Percentiles rank a stretch among this genome's conserved stretches.
phyloP scores from a whole-genome alignment of 2,888 invertebrate genomes.

The Troilus luridus region DNA sequence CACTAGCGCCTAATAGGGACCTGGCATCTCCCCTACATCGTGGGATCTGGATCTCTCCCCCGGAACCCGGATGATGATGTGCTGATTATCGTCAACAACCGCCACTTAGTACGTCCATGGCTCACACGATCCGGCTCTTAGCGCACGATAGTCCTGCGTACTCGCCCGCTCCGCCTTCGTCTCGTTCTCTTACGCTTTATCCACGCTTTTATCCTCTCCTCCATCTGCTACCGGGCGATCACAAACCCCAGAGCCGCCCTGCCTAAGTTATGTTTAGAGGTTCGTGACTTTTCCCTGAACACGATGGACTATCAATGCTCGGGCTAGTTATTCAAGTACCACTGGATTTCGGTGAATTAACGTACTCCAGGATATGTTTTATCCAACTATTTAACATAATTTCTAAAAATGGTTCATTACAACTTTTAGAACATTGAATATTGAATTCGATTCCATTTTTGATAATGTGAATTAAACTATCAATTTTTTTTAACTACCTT shows the following conservation, averaged over 20 bases:
- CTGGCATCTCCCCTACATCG: slow-evolving; percentile 34
- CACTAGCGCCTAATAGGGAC: slow-evolving; percentile 20
- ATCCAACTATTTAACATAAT: no score
- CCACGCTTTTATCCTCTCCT: slow-evolving; percentile 39
- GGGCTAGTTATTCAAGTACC: background rate
- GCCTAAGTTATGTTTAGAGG: background rate
- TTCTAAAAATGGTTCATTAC: no score
- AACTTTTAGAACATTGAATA: no score
- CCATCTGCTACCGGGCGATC: slow-evolving; percentile 38
- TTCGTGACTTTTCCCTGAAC: slow-evolving; percentile 7
- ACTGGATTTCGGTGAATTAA: background rate
- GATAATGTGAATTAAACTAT: no score
- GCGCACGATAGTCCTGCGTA: slow-evolving; percentile 37
- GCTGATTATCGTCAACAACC: slow-evolving; percentile 49
- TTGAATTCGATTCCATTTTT: no score
- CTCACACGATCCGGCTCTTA: slow-evolving; percentile 47
- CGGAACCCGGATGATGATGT: slow-evolving; percentile 33
- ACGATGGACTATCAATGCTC: slow-evolving; percentile 24
- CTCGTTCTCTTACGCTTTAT: slow-evolving; percentile 39
- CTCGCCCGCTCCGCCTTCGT: slow-evolving; percentile 18
- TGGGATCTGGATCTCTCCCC: slow-evolving; percentile 47
- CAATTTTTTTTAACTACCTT: no score
- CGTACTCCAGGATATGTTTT: background rate
- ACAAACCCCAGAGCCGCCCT: slow-evolving; percentile 8
- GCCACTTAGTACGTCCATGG: slow-evolving; percentile 33